A percentile compares a stretch with the other conserved stretches of the same genome.
Evolutionary conservation across 2,113 vertebrate genomes (phyloP).

Genomic region (Rutilus rutilus): DNA sequence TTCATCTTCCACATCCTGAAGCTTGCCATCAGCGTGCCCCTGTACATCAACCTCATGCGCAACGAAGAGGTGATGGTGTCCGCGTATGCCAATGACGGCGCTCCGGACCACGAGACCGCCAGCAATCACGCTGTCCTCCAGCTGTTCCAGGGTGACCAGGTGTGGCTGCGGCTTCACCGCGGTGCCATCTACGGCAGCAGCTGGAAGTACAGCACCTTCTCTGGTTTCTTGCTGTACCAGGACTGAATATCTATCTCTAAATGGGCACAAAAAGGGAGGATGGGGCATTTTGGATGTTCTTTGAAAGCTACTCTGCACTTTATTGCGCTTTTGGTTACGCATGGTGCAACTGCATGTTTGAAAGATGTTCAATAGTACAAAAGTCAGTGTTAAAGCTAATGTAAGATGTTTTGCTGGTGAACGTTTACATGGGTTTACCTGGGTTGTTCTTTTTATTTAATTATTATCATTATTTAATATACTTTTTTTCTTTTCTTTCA

Average conservation of each 20-base stretch:
- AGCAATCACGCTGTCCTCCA: constrained; percentile 95
- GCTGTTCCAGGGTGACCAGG: constrained; percentile 93
- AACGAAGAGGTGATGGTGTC: constrained; percentile 96
- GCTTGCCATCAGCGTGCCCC: constrained; percentile 92
- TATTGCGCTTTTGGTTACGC: constrained; percentile 62
- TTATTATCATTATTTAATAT: background rate
- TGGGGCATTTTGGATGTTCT: constrained; percentile 7
- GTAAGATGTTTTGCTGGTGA: constrained; percentile 25
- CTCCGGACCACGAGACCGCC: constrained; percentile 95
- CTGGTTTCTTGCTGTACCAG: constrained; percentile 96
- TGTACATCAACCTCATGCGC: constrained; percentile 98
- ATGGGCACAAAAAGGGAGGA: background rate
- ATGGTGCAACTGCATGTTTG: constrained; percentile 42
- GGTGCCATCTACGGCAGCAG: constrained; percentile 98
- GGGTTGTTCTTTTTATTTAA: background rate
- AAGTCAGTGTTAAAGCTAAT: constrained; percentile 20
- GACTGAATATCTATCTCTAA: constrained; percentile 78
- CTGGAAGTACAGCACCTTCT: constrained; percentile 99
- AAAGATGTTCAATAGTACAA: constrained; percentile 33
- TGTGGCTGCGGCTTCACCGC: constrained; percentile 94
- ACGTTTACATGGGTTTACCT: constrained; percentile 28
- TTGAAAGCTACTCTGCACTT: constrained; percentile 27
- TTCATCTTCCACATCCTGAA: constrained; percentile 99
- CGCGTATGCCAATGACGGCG: constrained; percentile 95
- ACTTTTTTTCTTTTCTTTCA: background rate